Base-by-base conservation (phyloP, 2,888 invertebrate species). In the Onthophagus sagittarius region DNA sequence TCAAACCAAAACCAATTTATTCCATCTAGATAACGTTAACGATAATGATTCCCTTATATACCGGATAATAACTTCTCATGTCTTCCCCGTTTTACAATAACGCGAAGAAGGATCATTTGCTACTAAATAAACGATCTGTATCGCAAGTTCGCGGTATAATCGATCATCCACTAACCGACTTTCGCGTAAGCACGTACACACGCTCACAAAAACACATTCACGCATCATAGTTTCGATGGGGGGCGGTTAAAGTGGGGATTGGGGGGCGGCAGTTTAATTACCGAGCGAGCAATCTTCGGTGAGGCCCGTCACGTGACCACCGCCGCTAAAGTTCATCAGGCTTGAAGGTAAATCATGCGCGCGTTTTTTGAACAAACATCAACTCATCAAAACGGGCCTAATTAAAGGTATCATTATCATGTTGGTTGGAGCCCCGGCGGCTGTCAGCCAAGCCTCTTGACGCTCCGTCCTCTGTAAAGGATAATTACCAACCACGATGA, bases 371-470 rank as follows among this genome's bases (percentile, higher is more conserved):
- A 83, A 80, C 80, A 84, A 84, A 84, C 83, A 84, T 82, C 83
- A 79, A 81, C 83, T 82, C 83, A 82, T 84, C 83, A 82, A 81
- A 81, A 81, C 80, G 77, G 78, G 77, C 79, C 83, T 84, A 84
- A 84, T 84, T 84, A 82, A 82, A 80, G 80, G 82, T 84, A 85
- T 84, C 84, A 85, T 85, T 85, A 85, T 84, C 84, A 80, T 85
- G 84, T 85, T 83, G 82, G 78, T 77, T 76, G 76, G 76, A 73
- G 70, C 73, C 74, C 75, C 76, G 75, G 77, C 75, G 77, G 79
- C 82, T 81, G 82, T 82, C 82, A 81, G 80, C 80, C 79, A 79
- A 79, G 77, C 78, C 77, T 79, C 80, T 78, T 72, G 77, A 79
- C 77, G 74, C 78, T 79, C 82, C 82, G 81, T 82, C 82, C 82